These are phyloP conservation scores for Hedychridium roseum DNA, from an alignment of 2,888 invertebrate genomes.

Conservation along the genomic window DNA sequence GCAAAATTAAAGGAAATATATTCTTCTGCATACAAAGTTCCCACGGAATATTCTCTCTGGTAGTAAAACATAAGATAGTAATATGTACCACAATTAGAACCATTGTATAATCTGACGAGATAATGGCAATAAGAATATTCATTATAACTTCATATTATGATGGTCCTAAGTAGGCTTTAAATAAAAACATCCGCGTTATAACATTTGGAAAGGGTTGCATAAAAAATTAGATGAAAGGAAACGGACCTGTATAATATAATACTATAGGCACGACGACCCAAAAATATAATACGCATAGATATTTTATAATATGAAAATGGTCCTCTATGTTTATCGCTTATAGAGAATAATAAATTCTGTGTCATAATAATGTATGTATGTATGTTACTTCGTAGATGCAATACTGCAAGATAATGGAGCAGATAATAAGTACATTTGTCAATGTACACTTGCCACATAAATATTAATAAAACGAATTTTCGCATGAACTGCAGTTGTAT, in stretches of 20 bases:
- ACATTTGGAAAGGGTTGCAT: slow-evolving; percentile 37
- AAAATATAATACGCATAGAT: slow-evolving; percentile 42
- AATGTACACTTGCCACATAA: slow-evolving; percentile 22
- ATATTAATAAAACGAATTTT: no score
- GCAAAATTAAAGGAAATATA: no score
- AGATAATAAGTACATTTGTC: slow-evolving; percentile 16
- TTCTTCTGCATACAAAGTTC: no score
- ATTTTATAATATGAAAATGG: slow-evolving; percentile 60
- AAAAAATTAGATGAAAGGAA: slow-evolving; percentile 40
- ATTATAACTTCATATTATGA: slow-evolving; percentile 18
- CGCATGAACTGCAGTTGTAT: no score
- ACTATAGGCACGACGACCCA: slow-evolving; percentile 29
- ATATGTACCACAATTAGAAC: slow-evolving; percentile 2
- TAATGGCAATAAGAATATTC: slow-evolving; percentile 28
- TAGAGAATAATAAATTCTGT: slow-evolving; percentile 59
- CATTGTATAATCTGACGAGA: slow-evolving; percentile 20
- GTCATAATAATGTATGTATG: slow-evolving; percentile 52
- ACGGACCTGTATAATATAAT: slow-evolving; percentile 49
- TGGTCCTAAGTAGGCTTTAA: slow-evolving; percentile 36
- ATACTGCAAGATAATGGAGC: slow-evolving; percentile 8
- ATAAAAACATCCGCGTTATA: slow-evolving; percentile 29
- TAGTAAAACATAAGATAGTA: no score
- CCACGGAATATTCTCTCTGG: no score
- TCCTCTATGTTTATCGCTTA: slow-evolving; percentile 59
- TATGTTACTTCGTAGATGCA: slow-evolving; percentile 22